These are phyloP conservation scores for Pluvianellus socialis DNA, from an alignment of 2,113 vertebrate genomes.

Conservation along the genomic window DNA sequence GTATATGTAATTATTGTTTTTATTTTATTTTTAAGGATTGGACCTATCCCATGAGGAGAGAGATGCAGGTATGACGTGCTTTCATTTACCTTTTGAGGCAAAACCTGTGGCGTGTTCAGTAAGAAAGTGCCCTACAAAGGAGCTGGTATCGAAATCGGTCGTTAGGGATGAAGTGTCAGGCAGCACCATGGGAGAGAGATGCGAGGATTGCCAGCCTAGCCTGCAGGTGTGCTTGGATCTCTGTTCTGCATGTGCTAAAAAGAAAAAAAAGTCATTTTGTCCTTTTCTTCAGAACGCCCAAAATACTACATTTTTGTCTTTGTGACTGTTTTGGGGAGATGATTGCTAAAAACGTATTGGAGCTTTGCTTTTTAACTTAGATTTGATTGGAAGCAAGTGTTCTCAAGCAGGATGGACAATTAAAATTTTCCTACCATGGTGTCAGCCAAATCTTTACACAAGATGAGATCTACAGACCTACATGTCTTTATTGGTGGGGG, in stretches of 20 bases:
- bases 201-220: background rate
- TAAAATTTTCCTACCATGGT: accelerated
- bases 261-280: background rate
- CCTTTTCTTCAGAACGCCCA: background rate
- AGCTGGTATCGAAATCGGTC: background rate
- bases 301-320: background rate
- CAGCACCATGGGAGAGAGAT: background rate
- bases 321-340: background rate
- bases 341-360: background rate
- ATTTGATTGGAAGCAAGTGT: background rate
- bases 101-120: background rate
- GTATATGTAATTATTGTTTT: background rate
- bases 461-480: background rate
- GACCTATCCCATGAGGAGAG: conserved; percentile 98
- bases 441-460: background rate
- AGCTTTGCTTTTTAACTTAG: background rate
- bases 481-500: background rate
- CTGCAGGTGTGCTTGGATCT: background rate
- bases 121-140: background rate
- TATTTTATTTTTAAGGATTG: conserved; percentile 83
- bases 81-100: background rate
- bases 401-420: background rate
- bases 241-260: background rate
- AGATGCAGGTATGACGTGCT: conserved; percentile 90
- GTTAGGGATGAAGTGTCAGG: background rate